Evolutionary conservation across 2,888 invertebrate species (phyloP).

Genomic region (Eudasyphora cyanicolor): DNA sequence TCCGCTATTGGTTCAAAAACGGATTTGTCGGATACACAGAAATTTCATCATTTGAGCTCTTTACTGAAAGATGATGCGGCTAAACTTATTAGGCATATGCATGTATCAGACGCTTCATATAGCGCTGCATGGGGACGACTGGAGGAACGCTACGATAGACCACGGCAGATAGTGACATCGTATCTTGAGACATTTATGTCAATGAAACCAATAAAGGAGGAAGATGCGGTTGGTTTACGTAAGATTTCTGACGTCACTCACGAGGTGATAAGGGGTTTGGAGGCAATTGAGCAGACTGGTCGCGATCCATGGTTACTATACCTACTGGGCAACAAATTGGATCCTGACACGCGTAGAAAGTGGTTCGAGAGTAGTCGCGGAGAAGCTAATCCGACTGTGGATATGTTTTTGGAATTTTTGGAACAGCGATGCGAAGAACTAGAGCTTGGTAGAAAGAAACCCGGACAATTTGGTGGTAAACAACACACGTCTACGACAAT

Average conservation of each 20-base stretch:
- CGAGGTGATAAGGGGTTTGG: conserved; percentile 54
- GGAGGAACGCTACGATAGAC: conserved; percentile 46
- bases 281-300: conserved; percentile 30
- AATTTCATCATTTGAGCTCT: conserved; percentile 17
- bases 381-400: neutral
- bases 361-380: conserved; percentile 1
- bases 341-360: conserved; percentile 19
- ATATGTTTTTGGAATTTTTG: neutral
- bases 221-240: conserved; percentile 13
- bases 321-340: conserved; percentile 31
- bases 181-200: conserved; percentile 47
- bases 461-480: neutral
- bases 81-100: conserved; percentile 36
- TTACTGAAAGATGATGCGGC: conserved; percentile 22
- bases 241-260: conserved; percentile 58
- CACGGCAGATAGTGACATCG: conserved; percentile 44
- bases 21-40: conserved; percentile 9
- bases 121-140: conserved; percentile 29
- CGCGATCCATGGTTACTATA: conserved; percentile 57
- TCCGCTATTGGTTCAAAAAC: neutral
- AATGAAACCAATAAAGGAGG: conserved; percentile 13
- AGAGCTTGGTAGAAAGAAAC: neutral
- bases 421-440: neutral
- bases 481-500: neutral
- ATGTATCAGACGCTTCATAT: conserved; percentile 49